Evolutionary conservation across 2,797 vertebrate genomes (phyloP).

Genomic region (Urosaurus nigricauda): DNA sequence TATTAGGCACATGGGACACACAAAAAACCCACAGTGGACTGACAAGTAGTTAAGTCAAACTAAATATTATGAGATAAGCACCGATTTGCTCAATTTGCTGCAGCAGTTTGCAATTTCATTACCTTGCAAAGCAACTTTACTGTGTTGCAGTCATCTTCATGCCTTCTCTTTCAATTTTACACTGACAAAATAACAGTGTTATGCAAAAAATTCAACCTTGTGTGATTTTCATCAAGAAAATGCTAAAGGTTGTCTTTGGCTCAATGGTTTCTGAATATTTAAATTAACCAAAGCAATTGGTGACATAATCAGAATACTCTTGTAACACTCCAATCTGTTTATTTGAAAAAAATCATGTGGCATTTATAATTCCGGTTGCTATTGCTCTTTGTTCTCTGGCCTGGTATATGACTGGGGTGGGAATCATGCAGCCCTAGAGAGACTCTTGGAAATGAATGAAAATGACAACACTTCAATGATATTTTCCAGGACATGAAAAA

Average conservation of each 20-base stretch:
- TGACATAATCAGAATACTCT: not conserved
- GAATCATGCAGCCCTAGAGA: not conserved
- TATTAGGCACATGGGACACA: not conserved
- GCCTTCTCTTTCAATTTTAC: not conserved
- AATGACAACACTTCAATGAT: not conserved
- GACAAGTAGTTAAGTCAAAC: not conserved
- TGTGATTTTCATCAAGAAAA: not conserved
- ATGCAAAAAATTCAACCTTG: not conserved
- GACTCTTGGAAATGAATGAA: not conserved
- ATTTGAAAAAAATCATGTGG: not conserved
- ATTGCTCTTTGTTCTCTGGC: not conserved
- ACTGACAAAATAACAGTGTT: not conserved
- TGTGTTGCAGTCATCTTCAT: not conserved
- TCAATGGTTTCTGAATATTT: not conserved
- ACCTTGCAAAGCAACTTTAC: not conserved
- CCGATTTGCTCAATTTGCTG: not conserved
- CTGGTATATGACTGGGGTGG: too few species aligned
- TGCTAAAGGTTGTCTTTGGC: not conserved
- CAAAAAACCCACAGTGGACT: constrained; percentile 8
- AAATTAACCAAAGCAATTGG: not conserved
- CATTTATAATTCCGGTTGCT: not conserved
- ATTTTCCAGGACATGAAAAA: not conserved
- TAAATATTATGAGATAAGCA: not conserved
- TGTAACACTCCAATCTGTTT: not conserved
- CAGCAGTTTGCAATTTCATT: not conserved